These are phyloP conservation scores for Clistopyga incitator DNA, from an alignment of 2,888 invertebrate species.

Conservation along the genomic window DNA sequence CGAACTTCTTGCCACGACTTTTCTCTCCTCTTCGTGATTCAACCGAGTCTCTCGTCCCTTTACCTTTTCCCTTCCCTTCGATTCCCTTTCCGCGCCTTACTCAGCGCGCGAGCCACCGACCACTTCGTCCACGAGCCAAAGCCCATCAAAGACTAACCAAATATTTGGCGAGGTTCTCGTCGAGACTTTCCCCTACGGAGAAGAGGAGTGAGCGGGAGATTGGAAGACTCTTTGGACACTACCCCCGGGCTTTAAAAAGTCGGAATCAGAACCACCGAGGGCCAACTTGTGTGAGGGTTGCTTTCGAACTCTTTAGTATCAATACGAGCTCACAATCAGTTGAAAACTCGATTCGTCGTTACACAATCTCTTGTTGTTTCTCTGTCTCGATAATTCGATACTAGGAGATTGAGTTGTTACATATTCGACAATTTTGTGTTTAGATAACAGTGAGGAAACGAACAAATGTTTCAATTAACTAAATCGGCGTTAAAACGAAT, in stretches of 20 bases:
- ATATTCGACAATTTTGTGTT: neutral
- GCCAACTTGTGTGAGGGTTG: slow-evolving; percentile 27
- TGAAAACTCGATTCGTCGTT: slow-evolving; percentile 3
- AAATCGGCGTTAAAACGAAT: too few species aligned
- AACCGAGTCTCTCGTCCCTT: slow-evolving; percentile 21
- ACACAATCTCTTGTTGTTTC: slow-evolving; percentile 5
- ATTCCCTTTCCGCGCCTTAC: slow-evolving; percentile 11
- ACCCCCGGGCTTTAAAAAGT: slow-evolving; percentile 33
- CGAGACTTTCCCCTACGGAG: slow-evolving; percentile 3
- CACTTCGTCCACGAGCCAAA: slow-evolving; percentile 62
- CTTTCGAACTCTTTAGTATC: slow-evolving; percentile 36
- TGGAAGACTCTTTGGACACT: slow-evolving; percentile 8
- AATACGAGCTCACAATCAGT: slow-evolving; percentile 2
- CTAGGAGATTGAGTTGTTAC: neutral
- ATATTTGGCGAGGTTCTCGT: slow-evolving; percentile 81
- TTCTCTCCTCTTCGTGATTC: slow-evolving; percentile 58
- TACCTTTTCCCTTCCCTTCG: too few species aligned
- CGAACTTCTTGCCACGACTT: slow-evolving; percentile 63
- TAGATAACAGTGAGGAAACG: too few species aligned
- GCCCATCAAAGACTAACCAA: slow-evolving; percentile 83
- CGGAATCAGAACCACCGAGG: slow-evolving; percentile 15
- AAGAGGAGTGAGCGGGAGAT: slow-evolving; percentile 10
- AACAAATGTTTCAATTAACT: too few species aligned
- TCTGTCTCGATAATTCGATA: neutral
- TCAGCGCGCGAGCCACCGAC: slow-evolving; percentile 24